Base-by-base conservation (phyloP, 2,888 invertebrate genomes). In the Cremastinae sp. region DNA sequence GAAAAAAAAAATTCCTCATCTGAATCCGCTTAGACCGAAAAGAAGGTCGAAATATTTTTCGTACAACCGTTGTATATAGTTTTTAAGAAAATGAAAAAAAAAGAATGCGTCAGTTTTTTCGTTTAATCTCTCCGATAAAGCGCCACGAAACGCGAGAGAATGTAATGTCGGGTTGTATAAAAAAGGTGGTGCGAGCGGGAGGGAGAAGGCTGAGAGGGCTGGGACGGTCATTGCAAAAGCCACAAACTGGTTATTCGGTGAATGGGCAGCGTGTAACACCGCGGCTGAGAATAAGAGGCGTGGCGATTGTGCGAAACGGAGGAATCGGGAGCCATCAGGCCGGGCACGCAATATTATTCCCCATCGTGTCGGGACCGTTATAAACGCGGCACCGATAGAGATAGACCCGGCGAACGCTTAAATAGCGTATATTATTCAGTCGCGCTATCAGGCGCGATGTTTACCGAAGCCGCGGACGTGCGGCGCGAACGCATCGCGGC, bases 391-490 rank as follows among this genome's bases (percentile, higher is more conserved):
- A 38, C 61, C 49, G 69, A 68, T 68, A 64, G 69, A 69, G 65
- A 62, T 56, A 61, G 51, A 61, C 70, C 62, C 53, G 66, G 75
- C 65, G 74, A 74, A 66, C 78, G 85, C 81, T 83, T 87, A 85
- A 85, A 82, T 84, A 83, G 84, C 85, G 88, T 88, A 86, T 88
- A 89, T 88, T 88, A 88, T 87, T 87, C 88, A 87, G 85, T 81
- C 62, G 84, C 82, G 84, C 82, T 83, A 84, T 84, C 84, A 82
- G 83, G 84, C 83, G 84, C 82, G 79, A 75, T 86, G 84, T 87
- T 87, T 87, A 85, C 86, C 82, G 83, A 85, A 83, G 85, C 83
- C 84, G 84, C 82, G 83, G 86, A 82, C 59, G 69, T 69, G 68
- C 69, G 73, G 69, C 66, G 49, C 65, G 70, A 77, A 77, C 83